Base-by-base conservation (phyloP, 2,888 invertebrate genomes). In the Tiliacea citrago region DNA sequence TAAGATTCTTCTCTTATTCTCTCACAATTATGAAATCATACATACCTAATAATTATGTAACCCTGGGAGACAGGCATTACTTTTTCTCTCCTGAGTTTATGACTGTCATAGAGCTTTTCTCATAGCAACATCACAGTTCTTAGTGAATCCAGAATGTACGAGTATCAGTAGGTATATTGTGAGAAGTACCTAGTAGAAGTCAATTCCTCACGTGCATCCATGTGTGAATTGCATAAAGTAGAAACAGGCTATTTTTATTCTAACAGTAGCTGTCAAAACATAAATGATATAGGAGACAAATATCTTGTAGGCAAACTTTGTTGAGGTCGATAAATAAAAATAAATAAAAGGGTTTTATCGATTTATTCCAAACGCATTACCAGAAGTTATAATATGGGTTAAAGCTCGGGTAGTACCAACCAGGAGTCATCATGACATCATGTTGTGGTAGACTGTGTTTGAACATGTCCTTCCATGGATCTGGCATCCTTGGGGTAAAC, bases 401-500 rank as follows among this genome's bases (percentile, higher is more conserved):
- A 53, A 90, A 93, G 67, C 83, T 89, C 8, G 93, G 92, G 53
- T 92, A 92, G 18, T 91, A 81, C 92, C 92, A 94, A 0, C 75
- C 69, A 24, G 89, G 88, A 42, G 84, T 88, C 13, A 88, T 77
- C 42, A 84, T 82, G 35, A 90, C 81, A 24, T 85, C 49, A 29
- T 79, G 77, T 51, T 83, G 86, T 7, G 88, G 86, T 4, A 87
- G 85, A 3, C 88, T 81, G 39, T 89, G 86, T 53, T 89, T 90
- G 24, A 90, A 91, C 53, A 90, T 85, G 21, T 89, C 83, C 13
- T 86, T 90, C 86, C 86, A 86, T 6, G 87, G 75, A 29, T 83
- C 78, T 12, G 71, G 69, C 35, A 77, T 86, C 82, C 55, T 86
- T 86, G 6, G 66, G 12, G 89, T 73, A n/a, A 90, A 89, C 90